These are phyloP conservation scores for Drosophila eohydei DNA, from an alignment of 2,888 invertebrate species.

Conservation along the genomic window DNA sequence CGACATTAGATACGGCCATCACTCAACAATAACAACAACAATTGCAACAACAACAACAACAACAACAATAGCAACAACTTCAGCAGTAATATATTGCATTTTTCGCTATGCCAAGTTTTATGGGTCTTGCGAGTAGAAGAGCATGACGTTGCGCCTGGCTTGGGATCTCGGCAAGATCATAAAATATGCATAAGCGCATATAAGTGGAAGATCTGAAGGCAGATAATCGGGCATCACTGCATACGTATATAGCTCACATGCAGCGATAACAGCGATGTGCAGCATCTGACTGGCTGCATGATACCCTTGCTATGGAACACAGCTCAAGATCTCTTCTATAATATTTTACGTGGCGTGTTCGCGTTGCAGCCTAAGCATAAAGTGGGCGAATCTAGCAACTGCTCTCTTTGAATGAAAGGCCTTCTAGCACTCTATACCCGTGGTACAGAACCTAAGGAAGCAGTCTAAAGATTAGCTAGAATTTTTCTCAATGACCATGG, in stretches of 20 bases:
- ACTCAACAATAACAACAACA: constrained; percentile 13
- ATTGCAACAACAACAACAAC: constrained; percentile 2
- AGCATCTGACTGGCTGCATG: neutral
- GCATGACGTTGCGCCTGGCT: constrained; percentile 34
- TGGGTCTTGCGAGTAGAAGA: constrained; percentile 40
- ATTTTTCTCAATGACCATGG: no score
- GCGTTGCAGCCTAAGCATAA: no score
- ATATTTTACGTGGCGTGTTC: no score
- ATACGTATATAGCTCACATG: neutral
- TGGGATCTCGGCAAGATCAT: constrained; percentile 32
- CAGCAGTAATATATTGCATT: constrained; percentile 7
- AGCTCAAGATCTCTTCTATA: no score
- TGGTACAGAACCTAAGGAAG: no score
- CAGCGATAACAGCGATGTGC: neutral
- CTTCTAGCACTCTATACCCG: no score
- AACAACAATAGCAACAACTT: neutral
- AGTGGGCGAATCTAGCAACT: no score
- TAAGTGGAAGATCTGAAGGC: constrained; percentile 2
- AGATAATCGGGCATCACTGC: constrained; percentile 11
- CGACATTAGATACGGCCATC: constrained; percentile 47
- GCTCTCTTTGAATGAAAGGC: no score
- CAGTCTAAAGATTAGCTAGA: no score
- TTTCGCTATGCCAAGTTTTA: constrained; percentile 37
- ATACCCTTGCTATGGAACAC: neutral
- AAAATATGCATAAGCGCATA: constrained; percentile 15